phyloP scores from a whole-genome alignment of 2,797 vertebrate genomes.

The Rhodeus uyekii region DNA sequence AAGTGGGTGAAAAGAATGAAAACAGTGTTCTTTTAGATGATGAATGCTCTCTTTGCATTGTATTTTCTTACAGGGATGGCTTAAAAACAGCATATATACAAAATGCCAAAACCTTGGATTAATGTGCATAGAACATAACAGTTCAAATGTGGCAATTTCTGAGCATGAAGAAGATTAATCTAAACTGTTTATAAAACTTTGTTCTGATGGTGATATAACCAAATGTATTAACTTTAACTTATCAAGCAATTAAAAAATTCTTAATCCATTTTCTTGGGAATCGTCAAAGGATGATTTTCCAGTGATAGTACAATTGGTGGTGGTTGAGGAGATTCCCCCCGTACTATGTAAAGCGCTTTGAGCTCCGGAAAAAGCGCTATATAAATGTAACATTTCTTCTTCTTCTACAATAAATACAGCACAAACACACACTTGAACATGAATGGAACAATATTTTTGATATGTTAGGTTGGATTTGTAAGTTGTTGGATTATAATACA shows the following conservation, averaged over 20 bases:
- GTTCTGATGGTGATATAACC: background rate
- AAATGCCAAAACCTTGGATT: background rate
- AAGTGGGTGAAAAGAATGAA: conserved; percentile 25
- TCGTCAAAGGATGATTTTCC: background rate
- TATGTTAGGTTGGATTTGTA: background rate
- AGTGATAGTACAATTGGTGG: background rate
- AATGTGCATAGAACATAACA: background rate
- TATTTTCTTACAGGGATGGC: background rate
- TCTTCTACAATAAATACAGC: background rate
- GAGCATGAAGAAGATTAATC: background rate
- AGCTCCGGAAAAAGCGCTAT: too few relatives aligned
- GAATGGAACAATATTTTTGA: background rate
- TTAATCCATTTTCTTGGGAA: background rate
- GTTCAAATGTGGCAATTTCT: background rate
- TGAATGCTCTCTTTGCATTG: conserved; percentile 23
- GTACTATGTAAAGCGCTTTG: too few relatives aligned
- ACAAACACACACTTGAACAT: background rate
- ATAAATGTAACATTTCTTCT: too few relatives aligned
- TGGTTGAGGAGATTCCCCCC: too few relatives aligned
- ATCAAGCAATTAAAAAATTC: background rate
- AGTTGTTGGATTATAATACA: background rate
- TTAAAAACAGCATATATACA: conserved; percentile 12
- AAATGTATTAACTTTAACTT: background rate
- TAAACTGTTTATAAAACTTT: background rate
- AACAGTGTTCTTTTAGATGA: conserved; percentile 30